phyloP scores from a whole-genome alignment of 2,888 invertebrate genomes.

The Dolomedes plantarius region DNA sequence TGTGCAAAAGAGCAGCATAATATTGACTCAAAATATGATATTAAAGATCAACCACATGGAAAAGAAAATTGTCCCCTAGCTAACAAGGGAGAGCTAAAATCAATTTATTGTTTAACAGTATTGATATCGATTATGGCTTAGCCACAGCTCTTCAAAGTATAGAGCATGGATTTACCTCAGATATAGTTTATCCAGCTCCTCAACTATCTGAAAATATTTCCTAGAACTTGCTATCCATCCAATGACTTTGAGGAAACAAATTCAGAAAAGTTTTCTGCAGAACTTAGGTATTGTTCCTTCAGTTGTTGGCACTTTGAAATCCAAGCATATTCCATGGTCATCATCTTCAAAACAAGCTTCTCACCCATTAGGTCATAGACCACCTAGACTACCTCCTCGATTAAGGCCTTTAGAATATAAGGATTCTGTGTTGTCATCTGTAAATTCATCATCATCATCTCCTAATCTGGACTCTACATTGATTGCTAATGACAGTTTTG shows the following conservation, averaged over 20 bases:
- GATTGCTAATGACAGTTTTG: constrained; percentile 58
- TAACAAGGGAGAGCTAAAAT: constrained; percentile 29
- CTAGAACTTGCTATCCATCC: constrained; percentile 41
- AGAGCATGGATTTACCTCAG: constrained; percentile 75
- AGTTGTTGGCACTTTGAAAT: constrained; percentile 34
- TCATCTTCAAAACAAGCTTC: constrained; percentile 26
- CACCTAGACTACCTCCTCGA: constrained; percentile 69
- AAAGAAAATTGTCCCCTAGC: constrained; percentile 67
- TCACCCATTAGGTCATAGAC: constrained; percentile 43
- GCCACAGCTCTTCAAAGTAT: constrained; percentile 71
- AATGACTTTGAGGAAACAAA: constrained; percentile 54
- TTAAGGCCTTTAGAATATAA: constrained; percentile 44
- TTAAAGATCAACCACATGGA: constrained; percentile 74
- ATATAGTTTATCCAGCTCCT: constrained; percentile 75
- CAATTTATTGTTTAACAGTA: constrained; percentile 23
- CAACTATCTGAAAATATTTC: constrained; percentile 76
- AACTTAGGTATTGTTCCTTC: constrained; percentile 65
- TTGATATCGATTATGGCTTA: constrained; percentile 55
- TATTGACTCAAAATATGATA: constrained; percentile 85
- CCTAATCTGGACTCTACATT: constrained; percentile 56
- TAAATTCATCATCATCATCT: constrained; percentile 49
- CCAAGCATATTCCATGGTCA: constrained; percentile 34
- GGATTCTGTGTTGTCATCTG: constrained; percentile 29
- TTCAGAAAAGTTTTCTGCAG: constrained; percentile 57
- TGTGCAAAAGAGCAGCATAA: constrained; percentile 84